These are phyloP conservation scores for Ditula angustiorana DNA, from an alignment of 2,888 invertebrate species.

Conservation along the genomic window DNA sequence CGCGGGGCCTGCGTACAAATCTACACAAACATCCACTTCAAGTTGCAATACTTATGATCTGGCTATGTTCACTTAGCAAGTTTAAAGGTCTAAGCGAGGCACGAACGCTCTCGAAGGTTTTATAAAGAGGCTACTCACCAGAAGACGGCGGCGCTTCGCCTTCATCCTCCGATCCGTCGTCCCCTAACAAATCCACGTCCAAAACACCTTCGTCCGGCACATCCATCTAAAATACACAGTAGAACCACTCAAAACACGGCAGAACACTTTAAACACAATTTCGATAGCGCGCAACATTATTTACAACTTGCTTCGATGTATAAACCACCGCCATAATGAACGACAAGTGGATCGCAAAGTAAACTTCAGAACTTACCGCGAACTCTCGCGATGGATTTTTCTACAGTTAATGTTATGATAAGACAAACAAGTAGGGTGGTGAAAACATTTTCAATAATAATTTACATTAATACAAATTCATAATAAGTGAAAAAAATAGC, in stretches of 20 bases:
- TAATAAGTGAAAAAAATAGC: slow-evolving; percentile 63
- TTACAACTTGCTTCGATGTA: slow-evolving; percentile 58
- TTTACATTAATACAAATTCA: slow-evolving; percentile 58
- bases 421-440: slow-evolving; percentile 57
- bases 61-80: not conserved
- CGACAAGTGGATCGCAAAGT: slow-evolving; percentile 71
- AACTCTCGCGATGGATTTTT: slow-evolving; percentile 74
- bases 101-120: not conserved
- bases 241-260: slow-evolving; percentile 35
- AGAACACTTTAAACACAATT: slow-evolving; percentile 36
- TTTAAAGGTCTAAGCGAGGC: not conserved
- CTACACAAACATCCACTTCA: slow-evolving; percentile 50
- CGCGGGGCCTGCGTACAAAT: slow-evolving; percentile 86
- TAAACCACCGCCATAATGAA: slow-evolving; percentile 81
- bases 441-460: slow-evolving; percentile 68
- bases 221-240: slow-evolving; percentile 75
- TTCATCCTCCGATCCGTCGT: slow-evolving; percentile 90
- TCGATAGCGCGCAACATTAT: slow-evolving; percentile 59
- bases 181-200: slow-evolving; percentile 90
- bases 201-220: slow-evolving; percentile 80
- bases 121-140: slow-evolving; percentile 71
- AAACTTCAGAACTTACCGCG: slow-evolving; percentile 79
- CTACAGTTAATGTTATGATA: slow-evolving; percentile 63
- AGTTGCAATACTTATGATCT: not conserved
- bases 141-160: slow-evolving; percentile 87